phyloP scores from a whole-genome alignment of 2,113 vertebrate species.

The Cinclus cinclus region DNA sequence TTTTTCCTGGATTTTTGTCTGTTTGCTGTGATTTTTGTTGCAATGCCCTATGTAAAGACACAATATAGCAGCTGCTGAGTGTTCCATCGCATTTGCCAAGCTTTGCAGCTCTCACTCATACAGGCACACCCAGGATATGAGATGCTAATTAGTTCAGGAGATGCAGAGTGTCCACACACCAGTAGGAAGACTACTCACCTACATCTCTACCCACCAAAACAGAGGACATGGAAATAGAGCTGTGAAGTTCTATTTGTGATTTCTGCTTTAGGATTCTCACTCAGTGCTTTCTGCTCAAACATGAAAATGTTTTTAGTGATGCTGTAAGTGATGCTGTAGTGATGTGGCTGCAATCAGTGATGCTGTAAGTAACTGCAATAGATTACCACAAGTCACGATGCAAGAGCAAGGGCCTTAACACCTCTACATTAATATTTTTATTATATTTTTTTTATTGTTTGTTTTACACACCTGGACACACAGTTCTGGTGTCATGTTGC shows the following conservation, averaged over 20 bases:
- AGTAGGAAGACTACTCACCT: background rate
- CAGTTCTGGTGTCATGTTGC: background rate
- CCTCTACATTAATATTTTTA: background rate
- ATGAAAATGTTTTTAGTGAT: background rate
- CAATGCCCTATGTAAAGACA: rapidly evolving
- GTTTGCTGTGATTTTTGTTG: background rate
- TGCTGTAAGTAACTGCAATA: background rate
- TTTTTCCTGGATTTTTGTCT: background rate
- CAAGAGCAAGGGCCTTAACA: background rate
- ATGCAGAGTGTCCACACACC: background rate
- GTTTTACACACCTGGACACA: background rate
- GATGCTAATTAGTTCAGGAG: background rate
- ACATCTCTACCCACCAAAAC: background rate
- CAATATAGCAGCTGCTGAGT: background rate
- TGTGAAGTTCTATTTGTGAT: background rate
- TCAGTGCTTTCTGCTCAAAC: background rate
- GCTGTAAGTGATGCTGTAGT: background rate
- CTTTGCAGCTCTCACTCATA: background rate
- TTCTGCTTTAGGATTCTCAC: background rate
- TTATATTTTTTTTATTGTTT: background rate
- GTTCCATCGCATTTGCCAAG: background rate
- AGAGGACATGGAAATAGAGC: background rate
- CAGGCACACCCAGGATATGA: background rate
- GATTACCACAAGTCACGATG: background rate
- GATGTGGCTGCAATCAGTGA: background rate